Conservation (phyloP, 2,113 vertebrate species). For the Fukomys damarensis region DNA sequence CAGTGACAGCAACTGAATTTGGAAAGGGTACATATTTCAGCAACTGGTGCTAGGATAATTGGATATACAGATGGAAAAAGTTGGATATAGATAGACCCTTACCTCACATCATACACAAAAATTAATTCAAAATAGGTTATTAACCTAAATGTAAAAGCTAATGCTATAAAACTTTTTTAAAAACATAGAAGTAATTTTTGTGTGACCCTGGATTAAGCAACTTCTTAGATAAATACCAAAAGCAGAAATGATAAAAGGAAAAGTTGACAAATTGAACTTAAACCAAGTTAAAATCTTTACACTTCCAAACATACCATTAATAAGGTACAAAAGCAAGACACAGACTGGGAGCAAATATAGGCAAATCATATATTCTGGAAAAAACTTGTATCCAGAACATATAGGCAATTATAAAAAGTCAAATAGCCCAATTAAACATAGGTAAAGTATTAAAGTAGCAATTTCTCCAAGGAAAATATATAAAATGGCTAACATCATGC, state of each 20-base stretch:
- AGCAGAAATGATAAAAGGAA: not conserved
- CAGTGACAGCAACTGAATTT: accelerated
- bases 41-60: accelerated
- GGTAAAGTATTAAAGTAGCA: not conserved
- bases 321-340: not conserved
- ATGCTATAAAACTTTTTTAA: not conserved
- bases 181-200: not conserved
- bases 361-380: not conserved
- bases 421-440: not conserved
- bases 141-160: not conserved
- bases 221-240: not conserved
- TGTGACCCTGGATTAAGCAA: not conserved
- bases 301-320: conserved; percentile 8
- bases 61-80: not conserved
- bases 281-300: not conserved
- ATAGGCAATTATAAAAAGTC: not conserved
- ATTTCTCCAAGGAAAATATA: not conserved
- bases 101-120: not conserved
- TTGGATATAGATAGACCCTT: not conserved
- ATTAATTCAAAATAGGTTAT: not conserved
- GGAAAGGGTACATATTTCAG: not conserved
- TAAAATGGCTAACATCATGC: not conserved
- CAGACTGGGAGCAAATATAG: not conserved
- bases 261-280: not conserved
- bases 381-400: not conserved